Base-by-base conservation (phyloP, 2,113 vertebrate species). In the Nesoenas mayeri region DNA sequence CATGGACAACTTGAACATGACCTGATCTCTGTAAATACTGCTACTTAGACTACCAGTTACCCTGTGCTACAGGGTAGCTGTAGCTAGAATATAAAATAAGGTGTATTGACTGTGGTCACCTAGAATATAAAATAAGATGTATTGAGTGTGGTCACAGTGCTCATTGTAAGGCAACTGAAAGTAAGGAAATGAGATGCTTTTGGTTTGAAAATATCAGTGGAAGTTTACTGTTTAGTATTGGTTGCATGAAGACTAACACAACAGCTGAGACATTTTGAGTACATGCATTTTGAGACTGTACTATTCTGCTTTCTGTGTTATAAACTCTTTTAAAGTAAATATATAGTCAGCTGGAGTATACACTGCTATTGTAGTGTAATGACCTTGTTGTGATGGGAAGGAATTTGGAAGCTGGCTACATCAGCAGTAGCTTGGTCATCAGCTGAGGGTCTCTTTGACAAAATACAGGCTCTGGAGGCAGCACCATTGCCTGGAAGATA, bases 1-100 rank as follows among this genome's bases (percentile, higher is more conserved):
- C 7, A n/a, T 3, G 61, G 31, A 8, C 29, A 85, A 32, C 19
- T 40, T 19, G 19, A 72, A 25, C 5, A 9, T 0, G 0, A 4
- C 40, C 44, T 77, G 19, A 73, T 77, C 4, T 58, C 31, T 77
- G 64, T 60, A 53, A 65, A 61, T 57, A 24, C 4, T n/a, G 7
- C 21, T 72, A 5, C 7, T 79, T 60, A 61, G 18, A n/a, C 11
- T 38, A 28, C 11, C 19, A 22, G 53, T 31, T 81, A n/a, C 15
- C 60, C 53, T 73, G 34, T 64, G 17, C 4, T 79, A 47, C 6
- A 29, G 40, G 40, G 40, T 40, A 40, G 40, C 40, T 40, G 40
- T 40, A 40, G 40, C 40, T 62, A 3, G 31, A 58, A 18, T 32
- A 48, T 38, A 48, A 91, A 81, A 53, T 15, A 47, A 42, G 25